Evolutionary conservation across 2,888 invertebrate genomes (phyloP), one percentile per base, ranked within the genome.

Genomic region (Ornithoptera priamus): DNA sequence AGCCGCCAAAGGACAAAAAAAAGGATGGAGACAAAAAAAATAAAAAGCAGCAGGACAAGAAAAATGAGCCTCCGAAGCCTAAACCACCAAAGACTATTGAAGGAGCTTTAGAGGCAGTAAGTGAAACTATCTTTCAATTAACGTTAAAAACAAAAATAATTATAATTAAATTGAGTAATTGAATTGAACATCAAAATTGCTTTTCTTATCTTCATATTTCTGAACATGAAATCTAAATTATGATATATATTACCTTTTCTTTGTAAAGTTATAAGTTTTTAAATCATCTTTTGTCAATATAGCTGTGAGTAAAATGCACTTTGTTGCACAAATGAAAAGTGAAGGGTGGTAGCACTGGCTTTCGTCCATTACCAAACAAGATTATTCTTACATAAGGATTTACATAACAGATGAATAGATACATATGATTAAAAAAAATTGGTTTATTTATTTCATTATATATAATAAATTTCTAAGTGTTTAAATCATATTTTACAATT

Each of bases 81-180:
- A 95, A 95, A 78, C 93, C 92, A 60, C 94, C 95, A 46, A 95
- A 95, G 82, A 94, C 94, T 56, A 89, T 95, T 68, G 95, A 95
- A 81, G 94, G 93, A 81, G 94, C 94, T 63, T 86, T 95, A 65
- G 93, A 93, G 82, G 85, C 86, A 77, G 95, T 95, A 88, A 83
- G 77, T 73, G 63, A 58, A 60, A 22, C 36, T 60, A 18, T 17
- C 15, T 60, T 6, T n/a, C 18, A n/a, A n/a, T 53, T 3, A 53
- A 53, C n/a, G 5, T 53, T 53, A 59, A 59, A 39, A 36, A 53
- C 46, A 46, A 4, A 46, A 15, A 46, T 46, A 12, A 46, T 46
- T 46, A 46, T 46, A 46, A 46, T 46, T 46, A 46, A 15, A 46
- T 46, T 46, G 1, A 46, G 46, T 46, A 46, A 46, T 46, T 46